Evolutionary conservation across 2,888 invertebrate species (phyloP), one percentile per base, ranked within the genome.

Genomic region (Drosophila kambysellisi): DNA sequence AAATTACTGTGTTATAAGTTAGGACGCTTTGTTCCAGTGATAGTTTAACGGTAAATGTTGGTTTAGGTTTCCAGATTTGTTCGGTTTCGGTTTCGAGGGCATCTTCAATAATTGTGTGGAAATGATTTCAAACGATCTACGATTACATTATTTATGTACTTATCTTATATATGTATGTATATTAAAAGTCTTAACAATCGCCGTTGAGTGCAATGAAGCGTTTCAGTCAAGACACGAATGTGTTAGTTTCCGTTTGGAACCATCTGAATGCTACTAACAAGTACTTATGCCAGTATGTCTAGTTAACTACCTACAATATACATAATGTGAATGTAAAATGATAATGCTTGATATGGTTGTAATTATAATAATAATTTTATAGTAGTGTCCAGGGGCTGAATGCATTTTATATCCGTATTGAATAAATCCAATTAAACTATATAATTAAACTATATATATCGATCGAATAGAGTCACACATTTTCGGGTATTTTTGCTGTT

Each of bases 1-100:
- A 59, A 67, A 39, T 52, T 43, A 43, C 64, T 75, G 25, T 77
- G 84, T 87, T 77, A 83, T 86, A 86, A 81, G 79, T 69, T 81
- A 70, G 84, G 60, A 64, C 57, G 57, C 46, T 66, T 50, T 62
- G 71, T 72, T 77, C 69, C 82, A 82, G 80, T 84, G 82, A 82
- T 85, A 73, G 59, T 63, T 60, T 70, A 60, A 58, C 25, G 35
- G 37, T 50, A 64, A 53, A 72, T 61, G 20, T 68, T 46, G 51
- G 20, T 32, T 69, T 58, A 46, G 20, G 46, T 29, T 39, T 64
- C 8, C 39, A 51, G 46, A 33, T 59, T 64, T 52, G 20, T 51
- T 58, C 17, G 66, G 58, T 52, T 52, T 53, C 35, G 48, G 54
- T 30, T 56, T 48, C 29, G 50, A 39, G n/a, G 37, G 35, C 30